Evolutionary conservation across 2,888 invertebrate genomes (phyloP), one percentile per base, ranked within the genome.

Genomic region (Autographa gamma): DNA sequence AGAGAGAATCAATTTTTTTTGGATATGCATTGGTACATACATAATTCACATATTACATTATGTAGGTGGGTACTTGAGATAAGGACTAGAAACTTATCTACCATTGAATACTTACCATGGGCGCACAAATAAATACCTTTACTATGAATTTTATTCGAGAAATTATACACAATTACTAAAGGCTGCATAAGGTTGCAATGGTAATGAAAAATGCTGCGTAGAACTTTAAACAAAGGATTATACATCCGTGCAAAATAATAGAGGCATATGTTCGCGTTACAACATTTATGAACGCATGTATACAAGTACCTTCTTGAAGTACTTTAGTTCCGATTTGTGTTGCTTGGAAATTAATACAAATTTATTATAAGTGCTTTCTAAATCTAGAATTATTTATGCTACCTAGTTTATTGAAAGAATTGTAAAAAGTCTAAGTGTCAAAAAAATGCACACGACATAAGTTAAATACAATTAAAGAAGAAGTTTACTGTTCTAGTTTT

Each of bases 301-400:
- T 71, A 75, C 70, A 31, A 75, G 85, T 93, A 95, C 94, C 95
- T 95, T 95, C 85, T 94, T 95, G 86, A 93, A 93, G 89, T 93
- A 95, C 82, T 94, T 95, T 84, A 92, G 60, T 85, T 95, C 95
- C 93, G 88, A 89, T 84, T 94, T 95, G 92, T 90, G 89, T 93
- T 92, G 95, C 95, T 94, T 95, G 95, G 74, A 95, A 95, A 85
- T 73, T 79, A 76, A 66, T 64, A 73, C 31, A 79, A 5, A 68
- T 65, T n/a, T 41, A 61, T 60, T 56, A 63, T 58, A 77, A 61
- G 60, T 25, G 25, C 25, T 25, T 25, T 25, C 25, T n/a, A n/a
- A n/a, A n/a, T n/a, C n/a, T n/a, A n/a, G n/a, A n/a, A n/a, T n/a
- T n/a, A n/a, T n/a, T n/a, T n/a, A n/a, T n/a, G n/a, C n/a, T n/a